These are phyloP conservation scores for Aspidiotus rigidus DNA, from an alignment of 2,888 invertebrate species.

Conservation along the genomic window DNA sequence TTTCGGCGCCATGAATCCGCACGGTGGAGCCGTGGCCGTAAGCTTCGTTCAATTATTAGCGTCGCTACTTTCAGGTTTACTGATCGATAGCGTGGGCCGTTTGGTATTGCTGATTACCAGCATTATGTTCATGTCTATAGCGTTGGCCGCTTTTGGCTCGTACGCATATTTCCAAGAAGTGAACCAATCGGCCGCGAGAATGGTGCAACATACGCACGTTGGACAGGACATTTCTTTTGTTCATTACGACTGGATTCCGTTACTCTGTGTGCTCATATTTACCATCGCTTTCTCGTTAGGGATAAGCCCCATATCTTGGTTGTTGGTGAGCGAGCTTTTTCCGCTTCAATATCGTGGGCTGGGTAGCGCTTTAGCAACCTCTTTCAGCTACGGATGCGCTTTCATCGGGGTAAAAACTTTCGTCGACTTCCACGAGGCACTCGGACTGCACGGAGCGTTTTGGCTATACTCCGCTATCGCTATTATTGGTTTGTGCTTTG, in stretches of 20 bases:
- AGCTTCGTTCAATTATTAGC: slow-evolving; percentile 77
- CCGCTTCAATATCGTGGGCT: slow-evolving; percentile 74
- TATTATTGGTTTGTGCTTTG: slow-evolving; percentile 70
- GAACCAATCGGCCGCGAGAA: slow-evolving; percentile 23
- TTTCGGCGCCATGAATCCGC: slow-evolving; percentile 69
- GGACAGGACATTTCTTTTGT: slow-evolving; percentile 25
- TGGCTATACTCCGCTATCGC: slow-evolving; percentile 80
- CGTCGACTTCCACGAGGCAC: slow-evolving; percentile 64
- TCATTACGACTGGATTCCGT: slow-evolving; percentile 70
- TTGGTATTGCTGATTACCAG: slow-evolving; percentile 73
- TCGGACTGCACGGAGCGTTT: slow-evolving; percentile 75
- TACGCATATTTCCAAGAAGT: slow-evolving; percentile 68
- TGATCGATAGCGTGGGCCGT: slow-evolving; percentile 79
- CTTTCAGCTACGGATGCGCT: slow-evolving; percentile 77
- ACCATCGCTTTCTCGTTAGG: slow-evolving; percentile 79
- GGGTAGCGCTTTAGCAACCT: slow-evolving; percentile 75
- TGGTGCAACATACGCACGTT: slow-evolving; percentile 11
- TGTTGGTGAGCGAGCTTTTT: slow-evolving; percentile 73
- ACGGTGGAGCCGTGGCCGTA: slow-evolving; percentile 74
- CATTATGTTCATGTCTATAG: slow-evolving; percentile 73
- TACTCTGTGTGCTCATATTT: slow-evolving; percentile 71
- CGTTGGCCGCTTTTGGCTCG: slow-evolving; percentile 74
- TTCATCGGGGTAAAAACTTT: slow-evolving; percentile 80
- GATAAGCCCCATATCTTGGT: slow-evolving; percentile 79
- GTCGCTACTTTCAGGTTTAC: slow-evolving; percentile 60